Evolutionary conservation across 2,888 invertebrate species (phyloP).

Genomic region (Unio pictorum): DNA sequence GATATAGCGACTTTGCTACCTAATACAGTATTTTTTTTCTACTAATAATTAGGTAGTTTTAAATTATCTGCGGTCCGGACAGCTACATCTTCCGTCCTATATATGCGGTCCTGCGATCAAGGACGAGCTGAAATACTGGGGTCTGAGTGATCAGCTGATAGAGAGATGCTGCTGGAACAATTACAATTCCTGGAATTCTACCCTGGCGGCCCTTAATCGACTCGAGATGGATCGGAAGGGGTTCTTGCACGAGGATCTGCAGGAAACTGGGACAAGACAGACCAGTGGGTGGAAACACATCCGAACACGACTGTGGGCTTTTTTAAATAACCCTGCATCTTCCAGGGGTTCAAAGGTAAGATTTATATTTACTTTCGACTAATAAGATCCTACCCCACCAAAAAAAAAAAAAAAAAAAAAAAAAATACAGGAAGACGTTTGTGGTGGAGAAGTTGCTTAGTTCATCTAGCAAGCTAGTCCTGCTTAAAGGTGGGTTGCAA

Average conservation of each 20-base stretch:
- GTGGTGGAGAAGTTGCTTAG: too few species aligned
- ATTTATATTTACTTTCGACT: neutral
- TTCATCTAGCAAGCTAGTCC: too few species aligned
- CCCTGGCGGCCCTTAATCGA: constrained; percentile 43
- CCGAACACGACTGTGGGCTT: constrained; percentile 37
- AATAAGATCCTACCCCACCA: too few species aligned
- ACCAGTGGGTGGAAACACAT: constrained; percentile 18
- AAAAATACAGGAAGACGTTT: too few species aligned
- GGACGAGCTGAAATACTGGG: constrained; percentile 45
- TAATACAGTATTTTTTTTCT: too few species aligned
- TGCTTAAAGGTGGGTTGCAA: too few species aligned
- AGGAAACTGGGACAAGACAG: neutral
- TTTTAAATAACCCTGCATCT: constrained; percentile 47
- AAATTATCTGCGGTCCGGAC: constrained; percentile 47
- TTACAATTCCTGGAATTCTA: constrained; percentile 56
- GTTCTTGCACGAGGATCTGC: constrained; percentile 10
- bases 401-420: too few species aligned
- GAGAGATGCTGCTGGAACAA: constrained; percentile 57
- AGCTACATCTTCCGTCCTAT: constrained; percentile 46
- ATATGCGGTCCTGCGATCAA: constrained; percentile 48
- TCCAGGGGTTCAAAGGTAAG: constrained; percentile 46
- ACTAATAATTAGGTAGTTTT: constrained; percentile 25
- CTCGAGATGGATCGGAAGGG: constrained; percentile 38
- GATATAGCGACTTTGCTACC: too few species aligned
- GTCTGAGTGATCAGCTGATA: constrained; percentile 4